A percentile compares a stretch with the other conserved stretches of the same genome.
Conservation (phyloP, 1,140 invertebrate genomes). For the Brachionus angularis region DNA sequence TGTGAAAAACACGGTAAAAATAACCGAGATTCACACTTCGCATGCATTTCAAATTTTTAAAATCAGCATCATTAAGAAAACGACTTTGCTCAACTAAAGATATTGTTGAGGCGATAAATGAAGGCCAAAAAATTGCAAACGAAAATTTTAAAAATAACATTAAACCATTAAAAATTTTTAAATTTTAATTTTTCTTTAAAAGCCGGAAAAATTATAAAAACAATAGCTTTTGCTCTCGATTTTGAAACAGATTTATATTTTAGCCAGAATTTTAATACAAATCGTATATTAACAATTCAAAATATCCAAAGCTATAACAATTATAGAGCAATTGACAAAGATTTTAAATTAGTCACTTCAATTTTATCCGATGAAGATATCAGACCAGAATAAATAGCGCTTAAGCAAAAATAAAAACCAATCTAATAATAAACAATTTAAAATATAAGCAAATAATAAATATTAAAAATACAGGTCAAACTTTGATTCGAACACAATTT, state of each 20-base stretch:
- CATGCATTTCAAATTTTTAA: constrained; percentile 1
- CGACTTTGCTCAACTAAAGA: not conserved
- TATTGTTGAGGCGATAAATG: constrained; percentile 21
- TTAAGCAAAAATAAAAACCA: too few relatives aligned
- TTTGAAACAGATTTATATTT: constrained; percentile 1
- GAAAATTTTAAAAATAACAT: constrained; percentile 13
- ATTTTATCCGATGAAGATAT: constrained; percentile 13
- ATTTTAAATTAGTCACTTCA: constrained; percentile 25
- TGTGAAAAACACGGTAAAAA: constrained; percentile 36
- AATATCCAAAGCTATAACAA: constrained; percentile 29
- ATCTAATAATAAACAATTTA: too few relatives aligned
- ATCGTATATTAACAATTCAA: not conserved
- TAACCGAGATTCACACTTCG: constrained; percentile 16
- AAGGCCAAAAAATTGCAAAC: constrained; percentile 6
- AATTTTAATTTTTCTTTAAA: constrained; percentile 1
- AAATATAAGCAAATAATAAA: too few relatives aligned
- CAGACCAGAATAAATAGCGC: too few relatives aligned
- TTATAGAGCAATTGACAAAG: constrained; percentile 5
- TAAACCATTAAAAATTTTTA: not conserved
- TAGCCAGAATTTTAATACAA: not conserved
- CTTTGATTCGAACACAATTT: too few relatives aligned
- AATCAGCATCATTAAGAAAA: not conserved
- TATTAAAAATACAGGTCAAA: too few relatives aligned
- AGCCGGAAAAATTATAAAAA: constrained; percentile 24
- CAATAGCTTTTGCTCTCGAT: constrained; percentile 13